phyloP scores from a whole-genome alignment of 2,888 invertebrate species.

The Apotomis capreana region DNA sequence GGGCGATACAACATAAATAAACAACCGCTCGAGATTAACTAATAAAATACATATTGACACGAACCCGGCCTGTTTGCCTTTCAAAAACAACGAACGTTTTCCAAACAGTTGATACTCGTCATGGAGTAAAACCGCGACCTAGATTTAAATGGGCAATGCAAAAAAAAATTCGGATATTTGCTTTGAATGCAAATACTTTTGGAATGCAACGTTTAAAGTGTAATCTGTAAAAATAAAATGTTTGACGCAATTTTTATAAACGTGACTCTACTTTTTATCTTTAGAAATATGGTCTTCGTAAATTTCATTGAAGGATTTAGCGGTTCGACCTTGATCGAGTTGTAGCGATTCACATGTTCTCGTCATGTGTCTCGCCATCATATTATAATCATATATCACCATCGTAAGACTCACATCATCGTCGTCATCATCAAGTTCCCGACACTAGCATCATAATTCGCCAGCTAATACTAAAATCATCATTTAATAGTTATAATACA shows the following conservation, averaged over 20 bases:
- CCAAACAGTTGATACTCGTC: constrained; percentile 12
- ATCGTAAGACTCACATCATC: no score
- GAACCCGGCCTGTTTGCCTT: constrained; percentile 26
- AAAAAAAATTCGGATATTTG: constrained; percentile 1
- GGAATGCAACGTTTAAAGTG: neutral
- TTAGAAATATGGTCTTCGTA: no score
- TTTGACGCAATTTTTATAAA: neutral
- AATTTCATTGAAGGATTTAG: no score
- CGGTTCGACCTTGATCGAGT: no score
- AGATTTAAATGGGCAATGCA: neutral
- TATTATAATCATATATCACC: no score
- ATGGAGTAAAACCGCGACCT: constrained; percentile 5
- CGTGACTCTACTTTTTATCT: neutral
- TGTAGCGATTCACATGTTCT: no score
- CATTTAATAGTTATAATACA: no score
- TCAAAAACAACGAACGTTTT: constrained; percentile 17
- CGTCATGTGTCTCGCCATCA: no score
- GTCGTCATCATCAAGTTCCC: no score
- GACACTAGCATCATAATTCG: no score
- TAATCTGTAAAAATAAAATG: neutral
- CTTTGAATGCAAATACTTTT: neutral
- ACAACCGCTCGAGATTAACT: constrained; percentile 36
- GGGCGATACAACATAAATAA: constrained; percentile 24
- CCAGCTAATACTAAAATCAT: no score
- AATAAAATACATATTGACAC: constrained; percentile 41